Evolutionary conservation across 2,113 vertebrate genomes (phyloP), one percentile per base, ranked within the genome.

Genomic region (Proteles cristata): DNA sequence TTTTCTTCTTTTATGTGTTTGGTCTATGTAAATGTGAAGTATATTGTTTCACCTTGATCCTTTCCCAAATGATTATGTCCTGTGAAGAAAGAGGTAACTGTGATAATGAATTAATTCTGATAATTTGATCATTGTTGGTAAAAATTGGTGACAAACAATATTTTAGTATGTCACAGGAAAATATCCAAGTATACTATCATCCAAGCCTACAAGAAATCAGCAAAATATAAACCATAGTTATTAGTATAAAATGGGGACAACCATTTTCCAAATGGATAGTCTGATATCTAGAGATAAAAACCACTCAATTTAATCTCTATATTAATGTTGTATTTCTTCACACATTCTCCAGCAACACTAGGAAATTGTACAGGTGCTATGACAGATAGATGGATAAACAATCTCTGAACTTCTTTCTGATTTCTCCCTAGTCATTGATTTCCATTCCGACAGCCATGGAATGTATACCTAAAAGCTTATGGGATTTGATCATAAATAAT

Each of bases 401-500:
- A 77, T 86, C 25, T 33, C 2, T 94, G 33, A 95, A 66, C 61
- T 88, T 83, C n/a, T 92, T 68, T 87, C 39, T 91, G 9, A 74
- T 93, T 85, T 93, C n/a, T 88, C 5, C 68, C 25, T 80, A 82
- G 21, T 55, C 23, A 80, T 85, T 85, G 25, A 89, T 80, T 86
- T 95, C 25, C 31, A 85, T 69, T 97, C 33, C 92, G 65, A 50
- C 7, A 73, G 39, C 61, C 28, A 53, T 58, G 43, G 23, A 25
- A 73, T 79, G 50, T 85, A 87, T 82, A 33, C 28, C 68, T 90
- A 66, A 88, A 69, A 89, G 31, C 25, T 48, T 88, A 35, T 65
- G 35, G 19, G 80, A 95, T 92, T 81, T 96, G 82, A 76, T 77
- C 8, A 95, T 39, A 35, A 89, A 96, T 84, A 85, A 50, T 66